Evolutionary conservation across 2,888 invertebrate genomes (phyloP), one percentile per base, ranked within the genome.

Genomic region (Drosophila robusta): DNA sequence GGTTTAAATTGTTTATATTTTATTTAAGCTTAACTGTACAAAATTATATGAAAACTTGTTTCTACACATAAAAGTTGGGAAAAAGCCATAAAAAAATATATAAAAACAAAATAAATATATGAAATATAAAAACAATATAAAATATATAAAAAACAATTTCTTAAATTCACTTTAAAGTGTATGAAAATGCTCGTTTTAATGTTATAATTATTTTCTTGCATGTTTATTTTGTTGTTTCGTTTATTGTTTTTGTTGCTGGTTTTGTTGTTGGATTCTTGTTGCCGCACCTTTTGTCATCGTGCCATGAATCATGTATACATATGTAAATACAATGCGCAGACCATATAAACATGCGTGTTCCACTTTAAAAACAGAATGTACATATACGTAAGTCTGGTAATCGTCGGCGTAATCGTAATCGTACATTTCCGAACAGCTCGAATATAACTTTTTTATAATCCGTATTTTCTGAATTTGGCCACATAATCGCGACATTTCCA

Each of bases 261-360:
- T 16, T 51, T 66, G 24, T 66, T 63, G 60, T 47, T 51, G 41
- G 41, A 49, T 61, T 80, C 74, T 70, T 52, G 65, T 49, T 64
- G 83, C 80, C 83, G 65, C 83, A 85, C 83, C 88, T 82, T 81
- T 76, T 76, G 86, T 74, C 70, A 52, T 55, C 36, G 65, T 52
- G 69, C 70, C 89, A 88, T 83, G 83, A 83, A 83, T 83, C 88
- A 83, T 80, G 70, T 70, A 68, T 71, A 63, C 75, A 75, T 70
- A 66, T 78, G 74, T 75, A 75, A 70, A 66, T 66, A 73, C 55
- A 63, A 60, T 70, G 34, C 54, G 49, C 66, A 60, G 57, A 22
- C 65, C 54, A 65, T 65, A 58, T 54, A 61, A 75, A 87, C 85
- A 78, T 74, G 83, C 73, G 67, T 88, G 88, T 88, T 83, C 88